phyloP scores from a whole-genome alignment of 2,888 invertebrate species.

The Cataglyphis altisquamis region DNA sequence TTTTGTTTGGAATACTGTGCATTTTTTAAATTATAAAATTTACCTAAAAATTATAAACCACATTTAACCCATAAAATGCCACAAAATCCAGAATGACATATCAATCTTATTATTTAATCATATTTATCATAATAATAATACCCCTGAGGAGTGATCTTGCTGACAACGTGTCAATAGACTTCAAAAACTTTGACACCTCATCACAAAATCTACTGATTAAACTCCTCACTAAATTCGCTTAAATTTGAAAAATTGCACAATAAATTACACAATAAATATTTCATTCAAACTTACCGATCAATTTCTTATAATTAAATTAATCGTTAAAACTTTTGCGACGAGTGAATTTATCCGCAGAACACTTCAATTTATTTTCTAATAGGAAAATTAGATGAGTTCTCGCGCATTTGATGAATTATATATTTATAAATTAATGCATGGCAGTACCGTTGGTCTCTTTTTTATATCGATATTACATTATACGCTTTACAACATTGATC shows the following conservation, averaged over 20 bases:
- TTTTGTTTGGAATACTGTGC: background rate
- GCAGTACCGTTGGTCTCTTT: slow-evolving; percentile 13
- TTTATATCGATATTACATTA: background rate
- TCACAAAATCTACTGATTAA: slow-evolving; percentile 56
- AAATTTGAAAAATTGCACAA: background rate
- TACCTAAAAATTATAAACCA: background rate
- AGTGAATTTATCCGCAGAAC: background rate
- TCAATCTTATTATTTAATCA: background rate
- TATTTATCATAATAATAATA: slow-evolving; percentile 2
- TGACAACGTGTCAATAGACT: slow-evolving; percentile 67
- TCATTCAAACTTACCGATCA: background rate
- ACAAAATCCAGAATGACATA: slow-evolving; percentile 30
- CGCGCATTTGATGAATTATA: background rate
- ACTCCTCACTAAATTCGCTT: slow-evolving; percentile 5
- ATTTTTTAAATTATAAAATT: background rate
- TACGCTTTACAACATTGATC: background rate
- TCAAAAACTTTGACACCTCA: slow-evolving; percentile 58
- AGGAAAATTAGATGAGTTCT: slow-evolving; percentile 22
- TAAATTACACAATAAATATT: background rate
- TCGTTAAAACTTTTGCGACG: background rate
- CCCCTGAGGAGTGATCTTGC: slow-evolving; percentile 1
- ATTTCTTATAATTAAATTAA: slow-evolving; percentile 19
- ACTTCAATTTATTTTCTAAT: background rate
- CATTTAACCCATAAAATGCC: slow-evolving; percentile 39
- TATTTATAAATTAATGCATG: slow-evolving; percentile 38